Base-by-base conservation (phyloP, 1,140 invertebrate genomes). In the Hylaeus anthracinus region DNA sequence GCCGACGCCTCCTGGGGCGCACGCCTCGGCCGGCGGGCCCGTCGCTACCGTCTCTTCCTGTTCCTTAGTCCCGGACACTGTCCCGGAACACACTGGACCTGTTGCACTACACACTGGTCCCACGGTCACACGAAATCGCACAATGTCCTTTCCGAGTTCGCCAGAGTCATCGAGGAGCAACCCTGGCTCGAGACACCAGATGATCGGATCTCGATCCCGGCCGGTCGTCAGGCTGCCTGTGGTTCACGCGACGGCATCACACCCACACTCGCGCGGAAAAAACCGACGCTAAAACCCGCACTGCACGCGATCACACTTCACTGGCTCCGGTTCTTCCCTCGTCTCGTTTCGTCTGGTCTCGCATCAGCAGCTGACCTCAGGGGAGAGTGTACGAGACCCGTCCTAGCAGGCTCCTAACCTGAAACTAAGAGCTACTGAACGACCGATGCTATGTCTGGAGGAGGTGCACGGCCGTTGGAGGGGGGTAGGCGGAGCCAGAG, bases 361-460 rank as follows among this genome's bases (percentile, higher is more conserved):
- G 56, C 26, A 26, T 26, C 26, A 26, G 26, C 26, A 26, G 26
- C 26, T 26, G 26, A 26, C 26, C 26, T 26, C 26, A 26, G 26
- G 86, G 83, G 88, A 88, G 91, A 89, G 89, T 91, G 89, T 92
- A 85, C 88, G 90, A 93, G 92, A 94, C 93, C 92, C 93, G 92
- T 93, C 88, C 92, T 92, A 92, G 90, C 93, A 94, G 93, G 93
- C 93, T 93, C 91, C 93, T 93, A 93, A 94, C 93, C 93, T 94
- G 92, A 94, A 93, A 93, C 92, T 94, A 93, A 93, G 91, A 94
- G 93, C 92, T 92, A 92, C 89, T 91, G 90, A 91, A 93, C 89
- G 90, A 91, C 90, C 89, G 92, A 94, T 94, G 91, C 90, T 91
- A 90, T 90, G 90, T 83, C 89, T 93, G 92, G 91, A 92, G 92